phyloP scores from a whole-genome alignment of 2,888 invertebrate genomes.

The Synergus laeviventris region DNA sequence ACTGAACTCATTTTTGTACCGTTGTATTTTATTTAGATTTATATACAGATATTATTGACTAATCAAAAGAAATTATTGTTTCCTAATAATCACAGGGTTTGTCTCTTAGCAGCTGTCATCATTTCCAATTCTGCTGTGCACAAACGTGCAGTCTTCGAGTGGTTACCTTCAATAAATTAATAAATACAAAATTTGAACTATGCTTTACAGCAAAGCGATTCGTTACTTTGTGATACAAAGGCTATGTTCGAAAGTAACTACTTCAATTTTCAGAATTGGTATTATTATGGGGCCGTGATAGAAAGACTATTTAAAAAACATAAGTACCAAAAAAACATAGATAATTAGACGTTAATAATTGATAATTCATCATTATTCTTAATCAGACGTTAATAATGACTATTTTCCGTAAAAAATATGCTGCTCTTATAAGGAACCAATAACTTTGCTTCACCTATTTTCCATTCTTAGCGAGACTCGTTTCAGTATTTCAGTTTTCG shows the following conservation, averaged over 20 bases:
- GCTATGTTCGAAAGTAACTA: slow-evolving; percentile 56
- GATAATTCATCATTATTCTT: slow-evolving; percentile 5
- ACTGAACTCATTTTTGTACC: slow-evolving; percentile 67
- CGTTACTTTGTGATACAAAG: slow-evolving; percentile 56
- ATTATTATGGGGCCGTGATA: slow-evolving; percentile 25
- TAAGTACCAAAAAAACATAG: not conserved
- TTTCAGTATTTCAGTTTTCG: not conserved
- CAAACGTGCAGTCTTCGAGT: slow-evolving; percentile 71
- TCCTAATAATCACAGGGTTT: slow-evolving; percentile 75
- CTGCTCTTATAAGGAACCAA: slow-evolving; percentile 18
- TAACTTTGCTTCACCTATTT: slow-evolving; percentile 20
- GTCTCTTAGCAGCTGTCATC: slow-evolving; percentile 75
- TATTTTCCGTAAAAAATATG: slow-evolving; percentile 9
- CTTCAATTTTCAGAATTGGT: slow-evolving; percentile 33
- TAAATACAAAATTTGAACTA: slow-evolving; percentile 50
- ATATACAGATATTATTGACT: slow-evolving; percentile 64
- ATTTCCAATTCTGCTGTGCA: slow-evolving; percentile 71
- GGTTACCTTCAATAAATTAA: slow-evolving; percentile 68
- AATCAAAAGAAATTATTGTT: slow-evolving; percentile 71
- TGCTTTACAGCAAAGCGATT: slow-evolving; percentile 60
- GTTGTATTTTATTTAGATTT: slow-evolving; percentile 69
- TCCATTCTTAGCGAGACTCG: not conserved
- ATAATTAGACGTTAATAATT: not conserved
- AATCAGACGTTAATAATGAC: not conserved
- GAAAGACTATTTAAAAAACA: not conserved